These are phyloP conservation scores for Kradibia gibbosae DNA, from an alignment of 1,140 invertebrate species.

Conservation along the genomic window DNA sequence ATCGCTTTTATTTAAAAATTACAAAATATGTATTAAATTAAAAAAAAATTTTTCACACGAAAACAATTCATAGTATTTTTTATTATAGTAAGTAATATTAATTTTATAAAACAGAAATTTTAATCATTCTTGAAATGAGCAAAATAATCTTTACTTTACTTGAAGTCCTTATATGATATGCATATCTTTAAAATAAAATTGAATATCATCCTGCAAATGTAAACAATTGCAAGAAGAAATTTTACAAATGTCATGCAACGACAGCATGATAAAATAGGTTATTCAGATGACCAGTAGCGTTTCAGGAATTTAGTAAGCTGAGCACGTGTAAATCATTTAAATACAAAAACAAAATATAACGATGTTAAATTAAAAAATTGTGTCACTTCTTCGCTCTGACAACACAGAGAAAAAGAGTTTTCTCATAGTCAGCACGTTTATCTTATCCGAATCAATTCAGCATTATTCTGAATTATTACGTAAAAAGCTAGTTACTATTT, in stretches of 20 bases:
- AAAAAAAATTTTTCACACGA: no score
- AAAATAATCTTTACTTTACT: no score
- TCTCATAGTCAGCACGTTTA: not conserved
- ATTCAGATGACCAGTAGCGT: not conserved
- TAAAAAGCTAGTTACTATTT: not conserved
- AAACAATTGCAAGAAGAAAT: not conserved
- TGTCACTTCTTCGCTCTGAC: not conserved
- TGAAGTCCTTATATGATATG: no score
- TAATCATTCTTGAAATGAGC: no score
- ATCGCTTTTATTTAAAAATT: no score
- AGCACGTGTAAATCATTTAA: conserved; percentile 13
- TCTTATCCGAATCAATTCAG: not conserved
- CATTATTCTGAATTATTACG: not conserved
- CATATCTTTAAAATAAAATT: not conserved
- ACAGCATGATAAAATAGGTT: not conserved
- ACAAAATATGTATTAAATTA: no score
- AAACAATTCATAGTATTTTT: no score
- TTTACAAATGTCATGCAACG: conserved; percentile 14
- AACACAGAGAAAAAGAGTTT: not conserved
- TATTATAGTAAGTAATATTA: no score
- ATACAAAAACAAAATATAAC: conserved; percentile 12
- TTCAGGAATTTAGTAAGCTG: conserved; percentile 13
- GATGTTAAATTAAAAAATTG: conserved; percentile 14
- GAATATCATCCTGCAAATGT: not conserved
- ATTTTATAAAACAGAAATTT: no score